Evolutionary conservation across 2,113 vertebrate genomes (phyloP).

Genomic region (Pteronura brasiliensis): DNA sequence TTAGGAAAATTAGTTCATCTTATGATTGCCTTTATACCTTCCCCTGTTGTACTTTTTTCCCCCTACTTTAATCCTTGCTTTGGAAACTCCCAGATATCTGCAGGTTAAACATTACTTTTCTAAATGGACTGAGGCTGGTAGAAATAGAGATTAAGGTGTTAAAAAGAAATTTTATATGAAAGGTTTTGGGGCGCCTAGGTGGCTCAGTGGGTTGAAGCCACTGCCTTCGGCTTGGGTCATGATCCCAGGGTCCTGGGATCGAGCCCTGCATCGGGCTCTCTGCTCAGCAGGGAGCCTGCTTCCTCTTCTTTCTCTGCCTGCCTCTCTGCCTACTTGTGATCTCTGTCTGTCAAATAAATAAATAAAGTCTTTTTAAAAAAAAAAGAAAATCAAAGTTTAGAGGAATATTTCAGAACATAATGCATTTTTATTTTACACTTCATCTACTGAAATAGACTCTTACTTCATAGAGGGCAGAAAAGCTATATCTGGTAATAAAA

Average conservation of each 20-base stretch:
- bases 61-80: not conserved
- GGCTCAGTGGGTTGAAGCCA: too few relatives aligned
- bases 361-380: too few relatives aligned
- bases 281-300: too few relatives aligned
- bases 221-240: too few relatives aligned
- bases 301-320: too few relatives aligned
- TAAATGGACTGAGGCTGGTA: not conserved
- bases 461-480: not conserved
- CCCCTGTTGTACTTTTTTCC: not conserved
- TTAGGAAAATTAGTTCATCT: not conserved
- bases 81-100: not conserved
- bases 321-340: too few relatives aligned
- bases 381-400: not conserved
- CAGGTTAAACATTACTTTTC: not conserved
- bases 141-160: not conserved
- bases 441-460: not conserved
- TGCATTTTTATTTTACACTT: not conserved
- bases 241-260: too few relatives aligned
- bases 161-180: constrained; percentile 1
- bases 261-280: too few relatives aligned
- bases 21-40: not conserved
- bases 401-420: not conserved
- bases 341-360: too few relatives aligned
- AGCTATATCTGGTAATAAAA: not conserved
- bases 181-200: too few relatives aligned